These are phyloP conservation scores for Anhinga rufa DNA, from an alignment of 2,113 vertebrate species.

Conservation along the genomic window DNA sequence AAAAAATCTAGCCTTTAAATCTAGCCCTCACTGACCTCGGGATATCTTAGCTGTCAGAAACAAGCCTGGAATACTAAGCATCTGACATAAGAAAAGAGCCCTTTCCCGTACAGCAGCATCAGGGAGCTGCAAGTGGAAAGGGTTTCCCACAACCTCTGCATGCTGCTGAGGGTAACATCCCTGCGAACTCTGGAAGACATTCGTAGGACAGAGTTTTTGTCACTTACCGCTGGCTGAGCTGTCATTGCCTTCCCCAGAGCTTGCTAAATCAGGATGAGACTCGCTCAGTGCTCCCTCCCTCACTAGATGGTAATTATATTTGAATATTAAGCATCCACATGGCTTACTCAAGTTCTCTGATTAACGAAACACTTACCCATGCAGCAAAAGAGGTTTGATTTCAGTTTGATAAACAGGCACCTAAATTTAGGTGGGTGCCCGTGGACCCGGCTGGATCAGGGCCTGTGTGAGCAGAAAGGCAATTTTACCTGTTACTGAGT, in stretches of 20 bases:
- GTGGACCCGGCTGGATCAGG: neutral
- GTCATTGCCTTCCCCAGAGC: neutral
- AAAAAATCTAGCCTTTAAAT: neutral
- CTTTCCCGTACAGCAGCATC: neutral
- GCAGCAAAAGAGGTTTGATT: neutral
- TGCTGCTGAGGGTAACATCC: neutral
- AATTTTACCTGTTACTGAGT: neutral
- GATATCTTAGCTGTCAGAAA: neutral
- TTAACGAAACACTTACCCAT: neutral
- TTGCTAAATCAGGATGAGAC: neutral
- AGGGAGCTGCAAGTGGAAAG: neutral
- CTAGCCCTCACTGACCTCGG: neutral
- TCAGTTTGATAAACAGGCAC: neutral
- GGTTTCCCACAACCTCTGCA: neutral
- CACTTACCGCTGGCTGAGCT: neutral
- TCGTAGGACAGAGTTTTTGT: neutral
- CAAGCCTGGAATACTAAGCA: neutral
- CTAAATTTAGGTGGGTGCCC: neutral
- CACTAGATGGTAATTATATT: neutral
- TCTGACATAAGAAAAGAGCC: neutral
- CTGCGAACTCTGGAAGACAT: neutral
- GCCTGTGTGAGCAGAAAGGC: neutral
- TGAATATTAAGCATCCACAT: conserved; percentile 4
- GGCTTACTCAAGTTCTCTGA: neutral
- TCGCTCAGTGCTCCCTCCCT: neutral